Conservation (phyloP, 2,113 vertebrate species). For the Leuciscus idus region DNA sequence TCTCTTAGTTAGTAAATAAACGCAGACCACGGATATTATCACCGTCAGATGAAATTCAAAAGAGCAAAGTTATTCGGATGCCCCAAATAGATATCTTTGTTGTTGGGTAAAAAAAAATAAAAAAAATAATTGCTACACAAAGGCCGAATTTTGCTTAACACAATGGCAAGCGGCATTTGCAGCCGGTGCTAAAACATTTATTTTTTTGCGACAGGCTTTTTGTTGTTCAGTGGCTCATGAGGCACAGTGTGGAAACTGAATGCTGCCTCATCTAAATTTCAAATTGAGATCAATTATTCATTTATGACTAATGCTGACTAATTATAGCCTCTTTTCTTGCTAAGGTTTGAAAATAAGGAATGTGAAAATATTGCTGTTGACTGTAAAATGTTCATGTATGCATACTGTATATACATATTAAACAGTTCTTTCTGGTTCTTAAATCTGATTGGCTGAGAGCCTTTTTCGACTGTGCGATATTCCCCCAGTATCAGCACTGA, state of each 20-base stretch:
- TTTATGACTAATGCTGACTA: conserved; percentile 73
- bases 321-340: conserved; percentile 63
- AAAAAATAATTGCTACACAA: conserved; percentile 42
- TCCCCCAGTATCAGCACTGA: too few species aligned
- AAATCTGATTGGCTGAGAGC: too few species aligned
- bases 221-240: conserved; percentile 65
- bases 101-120: neutral
- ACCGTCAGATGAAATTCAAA: neutral
- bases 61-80: conserved; percentile 17
- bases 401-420: too few species aligned
- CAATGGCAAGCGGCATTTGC: conserved; percentile 56
- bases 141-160: conserved; percentile 51
- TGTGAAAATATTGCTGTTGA: conserved; percentile 37
- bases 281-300: conserved; percentile 76
- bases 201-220: conserved; percentile 69
- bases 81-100: neutral
- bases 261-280: conserved; percentile 70
- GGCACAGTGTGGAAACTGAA: conserved; percentile 56
- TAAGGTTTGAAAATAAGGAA: conserved; percentile 50
- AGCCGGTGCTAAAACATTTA: conserved; percentile 67
- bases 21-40: neutral
- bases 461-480: too few species aligned
- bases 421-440: too few species aligned
- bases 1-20: neutral
- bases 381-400: neutral